Percentiles rank a stretch among this genome's conserved stretches.
phyloP scores from a whole-genome alignment of 1,140 invertebrate genomes.

The Ericerus pela region DNA sequence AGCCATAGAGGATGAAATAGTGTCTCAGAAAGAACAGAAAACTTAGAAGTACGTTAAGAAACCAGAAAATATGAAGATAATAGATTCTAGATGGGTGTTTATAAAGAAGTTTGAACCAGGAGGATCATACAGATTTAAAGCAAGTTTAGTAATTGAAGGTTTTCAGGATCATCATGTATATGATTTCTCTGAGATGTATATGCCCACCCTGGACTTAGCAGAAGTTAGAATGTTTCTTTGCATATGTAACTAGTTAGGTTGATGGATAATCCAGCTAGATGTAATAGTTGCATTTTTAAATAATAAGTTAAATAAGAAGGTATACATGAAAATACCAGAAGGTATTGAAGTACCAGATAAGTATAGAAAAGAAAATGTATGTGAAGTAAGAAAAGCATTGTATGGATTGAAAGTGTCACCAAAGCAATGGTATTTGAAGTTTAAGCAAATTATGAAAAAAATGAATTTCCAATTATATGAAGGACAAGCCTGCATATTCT shows the following conservation, averaged over 20 bases:
- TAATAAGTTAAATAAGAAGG: constrained; percentile 29
- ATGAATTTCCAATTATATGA: background rate
- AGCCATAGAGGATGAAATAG: constrained; percentile 29
- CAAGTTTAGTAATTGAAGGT: background rate
- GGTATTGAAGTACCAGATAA: constrained; percentile 17
- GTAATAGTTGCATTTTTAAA: constrained; percentile 32
- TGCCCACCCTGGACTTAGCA: constrained; percentile 27
- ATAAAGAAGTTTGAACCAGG: constrained; percentile 26
- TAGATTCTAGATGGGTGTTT: constrained; percentile 32
- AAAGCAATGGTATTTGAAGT: constrained; percentile 15
- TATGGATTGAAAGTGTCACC: constrained; percentile 16
- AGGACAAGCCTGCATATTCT: background rate
- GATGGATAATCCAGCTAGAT: constrained; percentile 30
- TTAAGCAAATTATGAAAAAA: background rate
- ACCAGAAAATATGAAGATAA: too few relatives aligned
- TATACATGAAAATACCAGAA: constrained; percentile 31
- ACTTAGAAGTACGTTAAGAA: constrained; percentile 29
- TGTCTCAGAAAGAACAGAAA: constrained; percentile 27
- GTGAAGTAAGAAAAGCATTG: constrained; percentile 17
- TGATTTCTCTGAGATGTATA: constrained; percentile 29
- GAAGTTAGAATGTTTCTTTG: constrained; percentile 30
- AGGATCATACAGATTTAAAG: constrained; percentile 23
- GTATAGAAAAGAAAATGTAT: constrained; percentile 15
- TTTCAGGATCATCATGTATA: constrained; percentile 19
- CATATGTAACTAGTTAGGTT: constrained; percentile 26